A percentile compares a stretch with the other conserved stretches of the same genome.
These are phyloP conservation scores for Drosophila tani DNA, from an alignment of 1,140 invertebrate genomes.

Conservation along the genomic window DNA sequence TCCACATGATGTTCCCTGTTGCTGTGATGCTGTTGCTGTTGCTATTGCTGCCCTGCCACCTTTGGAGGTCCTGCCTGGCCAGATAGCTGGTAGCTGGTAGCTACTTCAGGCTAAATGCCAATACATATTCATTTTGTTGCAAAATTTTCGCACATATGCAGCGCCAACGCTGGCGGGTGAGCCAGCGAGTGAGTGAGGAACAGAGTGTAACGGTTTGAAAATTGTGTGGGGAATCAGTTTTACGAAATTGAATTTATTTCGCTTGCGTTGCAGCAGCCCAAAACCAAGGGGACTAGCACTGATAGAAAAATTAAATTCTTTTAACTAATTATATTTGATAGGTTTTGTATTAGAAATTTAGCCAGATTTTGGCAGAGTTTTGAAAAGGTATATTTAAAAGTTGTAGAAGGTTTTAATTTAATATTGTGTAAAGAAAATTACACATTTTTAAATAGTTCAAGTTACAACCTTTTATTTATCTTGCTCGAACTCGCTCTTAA, in stretches of 20 bases:
- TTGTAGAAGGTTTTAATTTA: no score
- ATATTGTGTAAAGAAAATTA: not conserved
- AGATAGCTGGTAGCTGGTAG: constrained; percentile 47
- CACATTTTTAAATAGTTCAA: not conserved
- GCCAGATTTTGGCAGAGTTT: not conserved
- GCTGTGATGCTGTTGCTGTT: constrained; percentile 33
- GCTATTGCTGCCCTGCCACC: constrained; percentile 31
- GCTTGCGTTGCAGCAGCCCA: constrained; percentile 59
- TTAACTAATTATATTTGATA: not conserved
- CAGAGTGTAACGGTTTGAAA: constrained; percentile 41
- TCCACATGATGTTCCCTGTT: constrained; percentile 51
- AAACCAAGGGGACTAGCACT: constrained; percentile 58
- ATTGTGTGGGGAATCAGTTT: constrained; percentile 83
- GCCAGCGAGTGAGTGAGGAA: constrained; percentile 18
- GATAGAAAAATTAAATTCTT: not conserved
- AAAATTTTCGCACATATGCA: constrained; percentile 81
- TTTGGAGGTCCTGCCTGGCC: constrained; percentile 29
- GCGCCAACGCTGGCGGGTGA: constrained; percentile 41
- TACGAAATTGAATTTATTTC: constrained; percentile 82
- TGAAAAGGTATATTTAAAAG: not conserved
- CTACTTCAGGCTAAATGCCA: constrained; percentile 80
- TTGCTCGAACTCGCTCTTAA: not conserved
- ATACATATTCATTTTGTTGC: constrained; percentile 80
- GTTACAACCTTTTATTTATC: no score
- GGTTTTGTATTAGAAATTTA: not conserved